Evolutionary conservation across 2,797 vertebrate species (phyloP), one percentile per base, ranked within the genome.

Genomic region (Lateolabrax maculatus): DNA sequence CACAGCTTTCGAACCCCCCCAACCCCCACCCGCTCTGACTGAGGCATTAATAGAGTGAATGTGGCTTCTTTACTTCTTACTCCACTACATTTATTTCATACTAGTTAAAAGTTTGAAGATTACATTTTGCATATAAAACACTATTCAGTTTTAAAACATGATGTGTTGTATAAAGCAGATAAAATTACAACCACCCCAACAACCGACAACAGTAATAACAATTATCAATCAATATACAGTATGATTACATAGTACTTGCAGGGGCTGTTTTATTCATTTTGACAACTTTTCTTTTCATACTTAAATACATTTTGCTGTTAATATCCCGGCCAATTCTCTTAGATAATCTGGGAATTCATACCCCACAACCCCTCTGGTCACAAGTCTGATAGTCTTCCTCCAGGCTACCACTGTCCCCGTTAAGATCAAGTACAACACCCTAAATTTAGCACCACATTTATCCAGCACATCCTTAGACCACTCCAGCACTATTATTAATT

Each of bases 21-120:
- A n/a, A n/a, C n/a, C n/a, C n/a, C n/a, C n/a, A n/a, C n/a, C n/a
- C n/a, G n/a, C n/a, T n/a, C n/a, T n/a, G n/a, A n/a, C n/a, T 6
- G 25, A 68, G 58, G 77, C 63, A 46, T 73, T 58, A 77, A 65
- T 57, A 66, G 53, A 71, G 27, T n/a, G 37, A 73, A 41, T 68
- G 36, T 61, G 71, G 75, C 55, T 60, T 56, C 16, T 15, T 57
- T 44, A 18, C 16, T 19, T 25, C 6, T 52, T 3, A 52, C 23
- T 15, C 5, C 12, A 52, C 23, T 52, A 25, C 12, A 52, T 52
- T 27, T 52, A 15, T 52, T 58, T 58, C 34, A 34, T 11, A 52
- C 6, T 7, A 25, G 21, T 9, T 49, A 55, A 3, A 18, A 55
- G 52, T 16, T 55, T 19, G 27, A 21, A 21, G 18, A 19, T 56